Conservation (phyloP, 2,888 invertebrate genomes). For the Cordilura impudica region DNA sequence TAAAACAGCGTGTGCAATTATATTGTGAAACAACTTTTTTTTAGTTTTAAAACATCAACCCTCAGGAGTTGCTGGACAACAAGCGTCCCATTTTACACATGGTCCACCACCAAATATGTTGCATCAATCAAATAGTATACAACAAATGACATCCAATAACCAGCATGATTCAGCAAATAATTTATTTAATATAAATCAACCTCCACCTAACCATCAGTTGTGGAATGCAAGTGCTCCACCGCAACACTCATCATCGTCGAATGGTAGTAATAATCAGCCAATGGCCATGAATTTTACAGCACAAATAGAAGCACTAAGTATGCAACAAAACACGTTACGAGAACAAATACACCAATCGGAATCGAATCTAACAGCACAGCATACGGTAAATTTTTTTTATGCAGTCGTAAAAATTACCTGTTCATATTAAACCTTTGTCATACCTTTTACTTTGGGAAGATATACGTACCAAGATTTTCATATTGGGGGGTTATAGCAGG, state of each 20-base stretch:
- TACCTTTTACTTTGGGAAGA: conserved; percentile 26
- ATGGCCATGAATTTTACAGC: conserved; percentile 71
- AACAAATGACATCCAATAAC: conserved; percentile 55
- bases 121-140: conserved; percentile 70
- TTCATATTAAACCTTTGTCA: not conserved
- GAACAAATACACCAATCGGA: conserved; percentile 98
- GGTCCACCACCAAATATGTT: conserved; percentile 63
- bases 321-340: conserved; percentile 89
- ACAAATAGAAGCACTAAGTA: conserved; percentile 82
- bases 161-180: conserved; percentile 66
- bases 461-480: conserved; percentile 21
- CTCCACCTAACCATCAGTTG: conserved; percentile 56
- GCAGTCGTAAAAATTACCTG: conserved; percentile 1
- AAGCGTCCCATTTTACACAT: conserved; percentile 66
- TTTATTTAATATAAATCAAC: conserved; percentile 57
- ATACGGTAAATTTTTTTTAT: conserved; percentile 82
- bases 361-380: conserved; percentile 96
- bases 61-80: conserved; percentile 66
- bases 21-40: conserved; percentile 64
- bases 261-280: conserved; percentile 43
- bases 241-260: too few species aligned
- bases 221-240: conserved; percentile 62
- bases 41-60: conserved; percentile 84
- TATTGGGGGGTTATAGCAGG: not conserved
- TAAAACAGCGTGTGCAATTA: not conserved